Evolutionary conservation across 2,113 vertebrate genomes (phyloP).

Genomic region (Ptychochromis oligacanthus): DNA sequence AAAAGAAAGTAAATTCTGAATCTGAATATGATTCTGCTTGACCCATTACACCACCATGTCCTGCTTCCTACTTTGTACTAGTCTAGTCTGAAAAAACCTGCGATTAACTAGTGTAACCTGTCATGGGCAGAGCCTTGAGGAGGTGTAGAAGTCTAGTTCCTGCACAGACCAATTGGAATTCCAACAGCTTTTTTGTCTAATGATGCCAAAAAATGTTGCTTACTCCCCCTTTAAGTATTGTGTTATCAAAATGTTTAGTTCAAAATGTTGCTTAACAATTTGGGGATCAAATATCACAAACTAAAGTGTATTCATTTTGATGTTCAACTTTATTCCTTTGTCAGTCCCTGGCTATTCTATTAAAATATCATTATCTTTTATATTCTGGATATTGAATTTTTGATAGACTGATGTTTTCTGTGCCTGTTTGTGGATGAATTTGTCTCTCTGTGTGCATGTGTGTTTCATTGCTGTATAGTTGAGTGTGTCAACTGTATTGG

Average conservation of each 20-base stretch:
- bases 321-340: neutral
- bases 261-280: conserved; percentile 6
- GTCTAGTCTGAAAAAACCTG: neutral
- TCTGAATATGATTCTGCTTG: too few species aligned
- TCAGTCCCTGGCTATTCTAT: neutral
- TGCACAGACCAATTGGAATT: neutral
- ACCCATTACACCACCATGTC: neutral
- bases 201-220: neutral
- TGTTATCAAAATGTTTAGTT: conserved; percentile 9
- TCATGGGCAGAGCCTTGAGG: neutral
- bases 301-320: neutral
- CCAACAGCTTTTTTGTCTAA: neutral
- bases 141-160: neutral
- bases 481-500: conserved; percentile 96
- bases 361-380: neutral
- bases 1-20: too few species aligned
- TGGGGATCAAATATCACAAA: neutral
- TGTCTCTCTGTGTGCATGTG: conserved; percentile 6
- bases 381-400: neutral
- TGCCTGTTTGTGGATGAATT: conserved; percentile 15
- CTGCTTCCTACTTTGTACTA: neutral
- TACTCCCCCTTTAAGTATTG: neutral
- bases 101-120: neutral
- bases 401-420: neutral
- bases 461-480: conserved; percentile 76